Evolutionary conservation across 2,113 vertebrate genomes (phyloP).

Genomic region (Labeo catla): DNA sequence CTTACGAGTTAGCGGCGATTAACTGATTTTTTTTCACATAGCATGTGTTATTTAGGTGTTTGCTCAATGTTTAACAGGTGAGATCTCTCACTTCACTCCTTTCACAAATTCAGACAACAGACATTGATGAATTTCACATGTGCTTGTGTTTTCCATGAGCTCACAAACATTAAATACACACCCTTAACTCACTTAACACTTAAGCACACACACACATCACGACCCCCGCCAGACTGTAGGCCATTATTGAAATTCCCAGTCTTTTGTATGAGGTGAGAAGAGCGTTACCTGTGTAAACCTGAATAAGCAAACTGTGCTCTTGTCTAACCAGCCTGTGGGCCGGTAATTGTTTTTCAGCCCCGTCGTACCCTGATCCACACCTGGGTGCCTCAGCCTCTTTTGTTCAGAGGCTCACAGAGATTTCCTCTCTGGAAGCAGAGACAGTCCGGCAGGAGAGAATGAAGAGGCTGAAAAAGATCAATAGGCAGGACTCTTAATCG

Average conservation of each 20-base stretch:
- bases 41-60: background rate
- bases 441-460: constrained; percentile 72
- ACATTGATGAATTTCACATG: background rate
- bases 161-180: background rate
- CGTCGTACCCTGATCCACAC: constrained; percentile 69
- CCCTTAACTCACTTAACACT: background rate
- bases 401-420: constrained; percentile 72
- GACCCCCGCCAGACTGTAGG: background rate
- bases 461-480: constrained; percentile 68
- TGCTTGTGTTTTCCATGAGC: background rate
- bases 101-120: background rate
- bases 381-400: constrained; percentile 69
- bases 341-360: constrained; percentile 57
- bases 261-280: constrained; percentile 3
- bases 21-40: background rate
- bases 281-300: background rate
- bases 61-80: background rate
- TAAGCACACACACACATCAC: background rate
- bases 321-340: constrained; percentile 12
- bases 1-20: background rate
- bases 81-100: background rate
- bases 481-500: constrained; percentile 69
- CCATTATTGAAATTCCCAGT: background rate
- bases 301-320: constrained; percentile 22
- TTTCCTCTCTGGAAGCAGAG: constrained; percentile 71